A percentile compares a stretch with the other conserved stretches of the same genome.
phyloP scores from a whole-genome alignment of 2,797 vertebrate species.

The Ctenochaetus hawaiiensis region DNA sequence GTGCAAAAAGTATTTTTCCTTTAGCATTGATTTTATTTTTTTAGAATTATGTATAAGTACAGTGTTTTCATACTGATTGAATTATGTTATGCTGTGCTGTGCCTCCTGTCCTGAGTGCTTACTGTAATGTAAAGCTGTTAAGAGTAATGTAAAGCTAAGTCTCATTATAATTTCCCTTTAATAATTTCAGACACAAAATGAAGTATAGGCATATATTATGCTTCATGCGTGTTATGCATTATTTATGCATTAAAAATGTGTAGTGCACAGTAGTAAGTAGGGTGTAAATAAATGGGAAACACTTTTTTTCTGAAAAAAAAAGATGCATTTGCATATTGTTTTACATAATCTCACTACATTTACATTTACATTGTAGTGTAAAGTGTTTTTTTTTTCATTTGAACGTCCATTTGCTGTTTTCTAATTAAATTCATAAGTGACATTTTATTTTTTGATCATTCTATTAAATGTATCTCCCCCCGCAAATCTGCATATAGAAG shows the following conservation, averaged over 20 bases:
- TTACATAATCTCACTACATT: no score
- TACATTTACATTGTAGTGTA: not conserved
- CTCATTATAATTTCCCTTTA: not conserved
- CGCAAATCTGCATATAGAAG: no score
- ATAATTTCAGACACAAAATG: conserved; percentile 1
- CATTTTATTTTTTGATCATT: not conserved
- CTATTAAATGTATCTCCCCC: not conserved
- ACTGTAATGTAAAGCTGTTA: not conserved
- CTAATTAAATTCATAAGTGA: not conserved
- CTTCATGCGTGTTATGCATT: conserved; percentile 3
- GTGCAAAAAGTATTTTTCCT: not conserved
- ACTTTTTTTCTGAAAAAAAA: not conserved
- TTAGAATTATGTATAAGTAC: not conserved
- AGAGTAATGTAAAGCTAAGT: not conserved
- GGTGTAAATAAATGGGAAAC: not conserved
- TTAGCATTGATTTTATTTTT: not conserved
- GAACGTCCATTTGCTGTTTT: not conserved
- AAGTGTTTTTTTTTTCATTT: not conserved
- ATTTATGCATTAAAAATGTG: not conserved
- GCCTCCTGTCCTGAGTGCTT: not conserved
- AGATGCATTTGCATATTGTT: not conserved
- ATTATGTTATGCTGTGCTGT: not conserved
- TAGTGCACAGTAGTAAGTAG: not conserved
- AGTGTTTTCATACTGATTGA: not conserved
- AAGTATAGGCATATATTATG: not conserved